Percentiles rank a stretch among this genome's conserved stretches.
phyloP scores from a whole-genome alignment of 37 sponge, comb jelly and placozoan species.

The Eunapius fragilis region DNA sequence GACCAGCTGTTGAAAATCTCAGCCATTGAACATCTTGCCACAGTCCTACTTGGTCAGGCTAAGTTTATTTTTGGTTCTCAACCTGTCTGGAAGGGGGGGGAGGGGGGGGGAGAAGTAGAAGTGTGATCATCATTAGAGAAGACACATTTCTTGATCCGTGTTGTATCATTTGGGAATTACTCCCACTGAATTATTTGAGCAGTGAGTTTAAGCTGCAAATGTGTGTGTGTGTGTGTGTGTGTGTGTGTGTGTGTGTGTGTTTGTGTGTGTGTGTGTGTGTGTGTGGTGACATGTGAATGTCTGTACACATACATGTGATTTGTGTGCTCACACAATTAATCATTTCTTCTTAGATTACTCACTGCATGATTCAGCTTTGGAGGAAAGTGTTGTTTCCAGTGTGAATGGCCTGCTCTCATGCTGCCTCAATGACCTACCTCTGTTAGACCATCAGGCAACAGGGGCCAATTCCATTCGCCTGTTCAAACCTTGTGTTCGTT shows the following conservation, averaged over 20 bases:
- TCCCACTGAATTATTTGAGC: background rate
- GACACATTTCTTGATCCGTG: no score
- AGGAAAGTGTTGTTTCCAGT: constrained; percentile 33
- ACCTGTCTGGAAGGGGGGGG: background rate
- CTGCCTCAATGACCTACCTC: background rate
- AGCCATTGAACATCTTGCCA: constrained; percentile 70
- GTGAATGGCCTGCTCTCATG: constrained; percentile 1
- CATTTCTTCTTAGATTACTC: constrained; percentile 38
- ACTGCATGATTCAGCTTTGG: constrained; percentile 50
- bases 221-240: background rate
- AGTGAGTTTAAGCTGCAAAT: background rate
- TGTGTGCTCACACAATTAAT: background rate
- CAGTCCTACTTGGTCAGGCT: constrained; percentile 56
- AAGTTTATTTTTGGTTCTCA: background rate
- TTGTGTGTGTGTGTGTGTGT: no score
- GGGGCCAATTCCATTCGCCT: background rate
- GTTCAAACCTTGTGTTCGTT: constrained; percentile 42
- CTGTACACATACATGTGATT: background rate
- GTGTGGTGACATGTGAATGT: background rate
- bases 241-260: no score
- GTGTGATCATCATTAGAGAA: no score
- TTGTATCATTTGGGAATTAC: background rate
- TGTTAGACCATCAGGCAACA: background rate
- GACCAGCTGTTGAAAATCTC: constrained; percentile 53
- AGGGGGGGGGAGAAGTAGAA: no score